A percentile compares a stretch with the other conserved stretches of the same genome.
phyloP scores from a whole-genome alignment of 1,140 invertebrate species.

The Odontomachus brunneus region DNA sequence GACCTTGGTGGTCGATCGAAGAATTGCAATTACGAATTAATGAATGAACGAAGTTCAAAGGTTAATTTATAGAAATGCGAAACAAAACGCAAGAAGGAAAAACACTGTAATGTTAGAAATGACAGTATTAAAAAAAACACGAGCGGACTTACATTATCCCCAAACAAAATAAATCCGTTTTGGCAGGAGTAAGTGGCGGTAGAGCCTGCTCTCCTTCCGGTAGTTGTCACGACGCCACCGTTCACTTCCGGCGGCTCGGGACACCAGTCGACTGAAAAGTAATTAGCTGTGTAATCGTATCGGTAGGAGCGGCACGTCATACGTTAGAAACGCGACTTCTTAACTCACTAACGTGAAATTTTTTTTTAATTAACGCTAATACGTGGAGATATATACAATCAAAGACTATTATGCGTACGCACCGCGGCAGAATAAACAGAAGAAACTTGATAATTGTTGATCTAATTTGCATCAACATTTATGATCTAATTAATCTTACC shows the following conservation, averaged over 20 bases:
- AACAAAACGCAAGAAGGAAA: not conserved
- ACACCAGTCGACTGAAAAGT: conserved; percentile 91
- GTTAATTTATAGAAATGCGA: not conserved
- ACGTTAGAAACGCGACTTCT: not conserved
- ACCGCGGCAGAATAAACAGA: not conserved
- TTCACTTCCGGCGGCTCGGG: conserved; percentile 91
- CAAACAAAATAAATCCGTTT: conserved; percentile 93
- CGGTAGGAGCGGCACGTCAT: not conserved
- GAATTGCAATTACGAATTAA: not conserved
- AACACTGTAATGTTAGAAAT: not conserved
- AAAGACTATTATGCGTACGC: not conserved
- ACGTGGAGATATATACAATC: not conserved
- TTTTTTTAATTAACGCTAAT: conserved; percentile 13
- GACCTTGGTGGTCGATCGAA: conserved; percentile 85
- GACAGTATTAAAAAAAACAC: not conserved
- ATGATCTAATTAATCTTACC: too few relatives aligned
- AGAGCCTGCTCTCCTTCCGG: conserved; percentile 91
- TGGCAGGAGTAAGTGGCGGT: conserved; percentile 93
- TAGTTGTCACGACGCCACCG: conserved; percentile 89
- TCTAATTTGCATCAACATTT: not conserved
- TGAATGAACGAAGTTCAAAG: not conserved
- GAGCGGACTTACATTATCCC: conserved; percentile 88
- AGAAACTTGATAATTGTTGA: not conserved
- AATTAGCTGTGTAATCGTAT: conserved; percentile 35
- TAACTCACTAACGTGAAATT: conserved; percentile 23